A percentile compares a stretch with the other conserved stretches of the same genome.
Evolutionary conservation across 2,113 vertebrate genomes (phyloP).

Genomic region (Xyrauchen texanus): DNA sequence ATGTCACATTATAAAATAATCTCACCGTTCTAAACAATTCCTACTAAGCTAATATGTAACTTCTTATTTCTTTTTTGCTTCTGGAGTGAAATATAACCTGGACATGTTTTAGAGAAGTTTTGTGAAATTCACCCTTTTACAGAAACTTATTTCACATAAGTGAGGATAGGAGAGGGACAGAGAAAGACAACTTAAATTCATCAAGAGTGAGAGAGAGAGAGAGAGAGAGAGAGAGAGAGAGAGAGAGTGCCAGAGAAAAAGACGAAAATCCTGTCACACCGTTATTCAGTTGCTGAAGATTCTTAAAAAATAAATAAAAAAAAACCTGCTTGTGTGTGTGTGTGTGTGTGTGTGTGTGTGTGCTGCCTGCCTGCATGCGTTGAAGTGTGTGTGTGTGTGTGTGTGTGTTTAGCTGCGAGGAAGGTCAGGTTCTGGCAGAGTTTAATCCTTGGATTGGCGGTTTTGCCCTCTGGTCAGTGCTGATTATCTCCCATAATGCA

Average conservation of each 20-base stretch:
- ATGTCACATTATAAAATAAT: too few relatives aligned
- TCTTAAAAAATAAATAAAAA: neutral
- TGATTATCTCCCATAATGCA: conserved; percentile 95
- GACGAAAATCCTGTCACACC: conserved; percentile 39
- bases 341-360: too few relatives aligned
- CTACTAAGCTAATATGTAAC: too few relatives aligned
- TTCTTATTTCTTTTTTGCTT: too few relatives aligned
- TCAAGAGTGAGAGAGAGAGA: conserved; percentile 54
- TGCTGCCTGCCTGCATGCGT: conserved; percentile 35
- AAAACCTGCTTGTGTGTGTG: too few relatives aligned
- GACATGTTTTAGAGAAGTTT: too few relatives aligned
- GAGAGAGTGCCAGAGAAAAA: conserved; percentile 40
- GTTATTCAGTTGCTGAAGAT: conserved; percentile 7
- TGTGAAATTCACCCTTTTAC: too few relatives aligned
- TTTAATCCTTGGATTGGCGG: conserved; percentile 98
- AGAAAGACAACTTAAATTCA: conserved; percentile 9
- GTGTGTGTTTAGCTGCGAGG: conserved; percentile 96
- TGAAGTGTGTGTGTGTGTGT: conserved; percentile 55
- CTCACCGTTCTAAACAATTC: too few relatives aligned
- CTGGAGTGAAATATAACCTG: too few relatives aligned
- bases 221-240: neutral
- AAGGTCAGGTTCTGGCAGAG: conserved; percentile 99
- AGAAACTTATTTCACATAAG: neutral
- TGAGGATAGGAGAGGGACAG: neutral
- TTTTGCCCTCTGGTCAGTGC: conserved; percentile 98